Evolutionary conservation across 2,113 vertebrate genomes (phyloP), one percentile per base, ranked within the genome.

Genomic region (Hemicordylus capensis): DNA sequence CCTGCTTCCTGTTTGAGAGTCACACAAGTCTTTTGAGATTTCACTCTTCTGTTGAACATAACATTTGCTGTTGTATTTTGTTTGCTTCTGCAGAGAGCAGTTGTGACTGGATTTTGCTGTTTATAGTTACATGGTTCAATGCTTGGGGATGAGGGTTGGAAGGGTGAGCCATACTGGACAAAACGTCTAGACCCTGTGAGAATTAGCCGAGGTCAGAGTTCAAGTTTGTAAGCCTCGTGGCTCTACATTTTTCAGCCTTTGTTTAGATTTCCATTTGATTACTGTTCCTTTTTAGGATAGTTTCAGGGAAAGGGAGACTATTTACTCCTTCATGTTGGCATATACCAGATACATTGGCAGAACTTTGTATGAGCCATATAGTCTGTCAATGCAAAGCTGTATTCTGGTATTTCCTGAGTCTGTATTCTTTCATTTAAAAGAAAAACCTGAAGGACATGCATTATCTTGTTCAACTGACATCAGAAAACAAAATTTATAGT

Each of bases 401-500:
- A 24, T 61, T 74, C 81, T 26, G n/a, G 31, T 85, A 24, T 80
- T 74, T 80, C 82, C 3, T 22, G 48, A 64, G 7, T n/a, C 56
- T 85, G 2, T 75, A 14, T 17, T 61, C 7, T 39, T 85, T 77
- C 48, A n/a, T 81, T 88, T 28, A 61, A 78, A 85, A 81, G 48
- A 42, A 83, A 42, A 83, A 90, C 56, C 6, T 17, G 56, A 66
- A 87, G 59, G 72, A 24, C 48, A 77, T 39, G n/a, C 24, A 34
- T 88, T 89, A 78, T 80, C 24, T 28, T 77, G 34, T 56, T 56
- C 56, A 77, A 88, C 59, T 81, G 92, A 42, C 54, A 85, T 80
- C 69, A 90, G 89, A 89, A 92, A 76, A 39, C 63, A 78, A 56
- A 73, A 85, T 54, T 73, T 73, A 46, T 46, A 73, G 24, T 70